A percentile compares a stretch with the other conserved stretches of the same genome.
phyloP scores from a whole-genome alignment of 2,797 vertebrate genomes.

The Danio tinwini region DNA sequence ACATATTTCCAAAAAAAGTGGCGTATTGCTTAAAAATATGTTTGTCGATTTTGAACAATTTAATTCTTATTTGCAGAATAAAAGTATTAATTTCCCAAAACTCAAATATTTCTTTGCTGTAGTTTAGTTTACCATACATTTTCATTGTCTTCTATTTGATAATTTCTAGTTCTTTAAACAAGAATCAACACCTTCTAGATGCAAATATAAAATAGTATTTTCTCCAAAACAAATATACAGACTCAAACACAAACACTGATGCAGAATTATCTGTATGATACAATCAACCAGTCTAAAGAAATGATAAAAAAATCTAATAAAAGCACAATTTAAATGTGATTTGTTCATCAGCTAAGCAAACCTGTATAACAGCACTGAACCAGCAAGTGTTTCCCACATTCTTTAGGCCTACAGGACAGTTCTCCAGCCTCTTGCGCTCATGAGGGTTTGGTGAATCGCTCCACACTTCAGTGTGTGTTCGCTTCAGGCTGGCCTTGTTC shows the following conservation, averaged over 20 bases:
- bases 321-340: not conserved
- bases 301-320: not conserved
- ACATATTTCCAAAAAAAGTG: too few species aligned
- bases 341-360: conserved; percentile 58
- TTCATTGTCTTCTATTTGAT: too few species aligned
- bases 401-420: conserved; percentile 94
- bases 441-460: conserved; percentile 96
- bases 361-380: conserved; percentile 99
- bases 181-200: not conserved
- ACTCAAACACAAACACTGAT: not conserved
- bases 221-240: not conserved
- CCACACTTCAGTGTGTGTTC: conserved; percentile 94
- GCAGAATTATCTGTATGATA: not conserved
- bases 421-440: conserved; percentile 92
- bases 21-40: too few species aligned
- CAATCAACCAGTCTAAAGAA: not conserved
- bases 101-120: too few species aligned
- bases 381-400: conserved; percentile 99
- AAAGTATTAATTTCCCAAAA: not conserved
- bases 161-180: not conserved
- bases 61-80: not conserved
- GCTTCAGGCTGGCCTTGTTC: conserved; percentile 96
- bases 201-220: not conserved
- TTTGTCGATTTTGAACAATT: not conserved
- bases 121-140: too few species aligned